Evolutionary conservation across 2,797 vertebrate species (phyloP), one percentile per base, ranked within the genome.

Genomic region (Trematomus bernacchii): DNA sequence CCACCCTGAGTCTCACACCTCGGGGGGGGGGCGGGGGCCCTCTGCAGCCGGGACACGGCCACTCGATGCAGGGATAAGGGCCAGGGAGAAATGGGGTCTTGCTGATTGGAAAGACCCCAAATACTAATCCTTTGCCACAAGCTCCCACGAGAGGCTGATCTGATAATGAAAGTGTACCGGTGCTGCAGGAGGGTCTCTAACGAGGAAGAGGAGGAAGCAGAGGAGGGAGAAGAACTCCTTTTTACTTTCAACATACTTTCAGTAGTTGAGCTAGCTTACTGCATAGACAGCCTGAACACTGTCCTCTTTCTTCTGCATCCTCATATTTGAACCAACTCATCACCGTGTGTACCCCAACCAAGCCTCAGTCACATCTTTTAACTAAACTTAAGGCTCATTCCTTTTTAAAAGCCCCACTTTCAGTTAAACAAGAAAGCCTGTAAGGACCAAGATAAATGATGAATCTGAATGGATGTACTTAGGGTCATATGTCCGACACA

Each of bases 161-260:
- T 81, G 87, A 87, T 80, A 79, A 85, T 73, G 73, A 77, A 68
- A 75, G 79, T n/a, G 8, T 33, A 15, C 66, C 9, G 66, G 59
- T 46, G 2, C 46, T 9, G 37, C 3, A 37, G 59, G 61, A 80
- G 64, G 57, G n/a, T 55, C 64, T 74, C 47, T 1, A 23, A 44
- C 66, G 3, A 60, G 33, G 57, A 27, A 14, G 33, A 60, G 60
- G 66, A 65, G 59, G 65, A 63, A n/a, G 15, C 33, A 8, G 52
- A 40, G 1, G 13, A 19, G 16, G 53, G 14, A 44, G 15, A 18
- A 21, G 12, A 77, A 83, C 71, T 83, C 13, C 33, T 66, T 73
- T 73, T 44, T 75, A 83, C 71, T 77, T 82, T 64, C 2, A 10
- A 33, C 46, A 67, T 27, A 37, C 47, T 70, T 53, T 37, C 48